phyloP scores from a whole-genome alignment of 2,113 vertebrate species.

The Myanophis thanlyinensis region DNA sequence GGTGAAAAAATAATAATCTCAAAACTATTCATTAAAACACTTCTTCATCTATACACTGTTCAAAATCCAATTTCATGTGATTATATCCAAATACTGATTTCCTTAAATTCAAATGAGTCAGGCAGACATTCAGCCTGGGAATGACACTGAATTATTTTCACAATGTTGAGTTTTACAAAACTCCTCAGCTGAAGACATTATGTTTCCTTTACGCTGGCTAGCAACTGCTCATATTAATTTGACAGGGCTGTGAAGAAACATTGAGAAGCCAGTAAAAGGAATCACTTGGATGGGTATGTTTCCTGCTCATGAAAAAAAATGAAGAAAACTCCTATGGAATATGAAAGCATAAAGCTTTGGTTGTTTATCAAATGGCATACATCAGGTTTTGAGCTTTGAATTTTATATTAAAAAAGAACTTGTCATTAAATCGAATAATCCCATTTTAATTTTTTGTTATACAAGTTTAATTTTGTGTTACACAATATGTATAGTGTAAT shows the following conservation, averaged over 20 bases:
- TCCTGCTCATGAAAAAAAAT: not conserved
- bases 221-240: not conserved
- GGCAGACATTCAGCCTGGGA: not conserved
- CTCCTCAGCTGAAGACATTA: not conserved
- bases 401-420: not conserved
- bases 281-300: not conserved
- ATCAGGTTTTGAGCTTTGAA: conserved; percentile 8
- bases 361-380: conserved; percentile 3
- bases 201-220: not conserved
- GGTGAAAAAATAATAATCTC: not conserved
- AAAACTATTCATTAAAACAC: not conserved
- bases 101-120: not conserved
- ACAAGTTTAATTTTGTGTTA: no score
- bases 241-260: not conserved
- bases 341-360: not conserved
- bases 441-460: not conserved
- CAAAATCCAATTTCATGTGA: not conserved
- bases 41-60: not conserved
- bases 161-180: not conserved
- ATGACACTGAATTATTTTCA: not conserved
- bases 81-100: not conserved
- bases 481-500: no score
- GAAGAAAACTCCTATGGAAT: conserved; percentile 1
- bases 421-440: not conserved
- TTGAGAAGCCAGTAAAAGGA: not conserved